phyloP scores from a whole-genome alignment of 2,888 invertebrate genomes.

The Apotomis capreana region DNA sequence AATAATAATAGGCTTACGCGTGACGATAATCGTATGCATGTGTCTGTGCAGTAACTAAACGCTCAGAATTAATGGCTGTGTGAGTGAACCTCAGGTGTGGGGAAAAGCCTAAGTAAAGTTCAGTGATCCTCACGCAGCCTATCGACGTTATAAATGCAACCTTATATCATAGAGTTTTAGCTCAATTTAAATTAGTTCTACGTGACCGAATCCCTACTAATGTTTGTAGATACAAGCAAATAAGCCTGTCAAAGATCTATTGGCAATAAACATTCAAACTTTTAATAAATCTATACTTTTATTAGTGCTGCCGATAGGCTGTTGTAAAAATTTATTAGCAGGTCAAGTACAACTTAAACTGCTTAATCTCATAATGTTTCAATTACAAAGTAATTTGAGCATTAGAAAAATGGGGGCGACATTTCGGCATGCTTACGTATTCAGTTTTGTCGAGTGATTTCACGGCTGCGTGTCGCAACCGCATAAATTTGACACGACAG shows the following conservation, averaged over 20 bases:
- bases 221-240: slow-evolving; percentile 61
- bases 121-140: slow-evolving; percentile 71
- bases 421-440: slow-evolving; percentile 59
- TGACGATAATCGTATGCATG: slow-evolving; percentile 55
- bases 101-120: slow-evolving; percentile 75
- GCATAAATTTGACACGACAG: slow-evolving; percentile 60
- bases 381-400: slow-evolving; percentile 49
- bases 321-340: neutral
- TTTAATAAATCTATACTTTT: neutral
- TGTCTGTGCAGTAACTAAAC: slow-evolving; percentile 67
- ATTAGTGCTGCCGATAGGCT: neutral
- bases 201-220: slow-evolving; percentile 55
- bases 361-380: slow-evolving; percentile 34
- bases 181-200: slow-evolving; percentile 47
- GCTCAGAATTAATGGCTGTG: slow-evolving; percentile 74
- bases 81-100: slow-evolving; percentile 78
- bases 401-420: slow-evolving; percentile 54
- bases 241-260: slow-evolving; percentile 59
- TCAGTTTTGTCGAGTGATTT: slow-evolving; percentile 51
- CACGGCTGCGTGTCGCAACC: slow-evolving; percentile 55
- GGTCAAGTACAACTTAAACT: slow-evolving; percentile 25
- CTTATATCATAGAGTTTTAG: slow-evolving; percentile 52
- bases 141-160: slow-evolving; percentile 58
- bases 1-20: slow-evolving; percentile 52
- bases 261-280: slow-evolving; percentile 43